Evolutionary conservation across 2,888 invertebrate species (phyloP).

Genomic region (Drosophila paramelanica): DNA sequence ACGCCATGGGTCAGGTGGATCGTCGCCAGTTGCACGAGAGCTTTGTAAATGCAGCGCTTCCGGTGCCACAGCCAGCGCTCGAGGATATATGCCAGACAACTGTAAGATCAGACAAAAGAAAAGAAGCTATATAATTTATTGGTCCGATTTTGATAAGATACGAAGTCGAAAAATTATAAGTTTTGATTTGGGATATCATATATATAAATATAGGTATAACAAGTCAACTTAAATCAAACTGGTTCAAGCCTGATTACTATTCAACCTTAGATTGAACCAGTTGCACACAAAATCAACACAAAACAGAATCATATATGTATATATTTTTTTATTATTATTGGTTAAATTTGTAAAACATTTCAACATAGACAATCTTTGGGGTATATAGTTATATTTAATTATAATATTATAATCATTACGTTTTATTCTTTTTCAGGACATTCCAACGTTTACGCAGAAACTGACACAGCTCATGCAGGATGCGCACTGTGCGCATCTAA

Average conservation of each 20-base stretch:
- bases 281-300: too few relatives aligned
- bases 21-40: constrained; percentile 82
- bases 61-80: constrained; percentile 79
- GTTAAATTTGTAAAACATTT: too few relatives aligned
- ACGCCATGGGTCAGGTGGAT: constrained; percentile 84
- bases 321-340: too few relatives aligned
- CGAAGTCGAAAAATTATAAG: too few relatives aligned
- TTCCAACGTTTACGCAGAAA: constrained; percentile 85
- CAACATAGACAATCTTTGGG: neutral
- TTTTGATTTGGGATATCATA: too few relatives aligned
- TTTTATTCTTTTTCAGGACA: constrained; percentile 75
- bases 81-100: constrained; percentile 84
- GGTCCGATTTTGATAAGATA: neutral
- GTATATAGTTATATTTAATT: neutral
- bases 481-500: constrained; percentile 83
- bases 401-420: neutral
- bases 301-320: too few relatives aligned
- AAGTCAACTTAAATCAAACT: too few relatives aligned
- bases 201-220: too few relatives aligned
- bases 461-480: constrained; percentile 85
- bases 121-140: neutral
- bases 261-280: too few relatives aligned
- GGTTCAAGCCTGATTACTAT: too few relatives aligned
- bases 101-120: constrained; percentile 64
- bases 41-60: constrained; percentile 80